Evolutionary conservation across 2,888 invertebrate genomes (phyloP).

Genomic region (Cephus pygmeus): DNA sequence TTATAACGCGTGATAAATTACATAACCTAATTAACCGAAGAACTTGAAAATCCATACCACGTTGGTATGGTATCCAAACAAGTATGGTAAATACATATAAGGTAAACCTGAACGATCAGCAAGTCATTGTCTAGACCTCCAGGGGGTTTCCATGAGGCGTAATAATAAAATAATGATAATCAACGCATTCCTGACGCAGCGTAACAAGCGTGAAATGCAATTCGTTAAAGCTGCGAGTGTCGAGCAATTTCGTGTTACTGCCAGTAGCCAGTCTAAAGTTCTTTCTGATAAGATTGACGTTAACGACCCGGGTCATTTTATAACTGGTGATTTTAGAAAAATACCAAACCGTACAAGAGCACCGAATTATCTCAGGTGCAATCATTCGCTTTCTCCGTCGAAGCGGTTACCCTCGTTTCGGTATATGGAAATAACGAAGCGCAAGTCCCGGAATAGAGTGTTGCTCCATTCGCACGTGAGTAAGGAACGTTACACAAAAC

Average conservation of each 20-base stretch:
- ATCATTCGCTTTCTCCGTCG: conserved; percentile 39
- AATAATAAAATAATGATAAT: neutral
- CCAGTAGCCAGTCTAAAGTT: neutral
- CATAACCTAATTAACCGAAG: neutral
- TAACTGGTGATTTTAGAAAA: neutral
- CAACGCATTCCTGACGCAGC: neutral
- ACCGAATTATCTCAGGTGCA: conserved; percentile 27
- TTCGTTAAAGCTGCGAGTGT: neutral
- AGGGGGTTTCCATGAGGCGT: neutral
- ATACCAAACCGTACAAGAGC: neutral
- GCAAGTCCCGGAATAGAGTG: neutral
- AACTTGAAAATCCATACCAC: neutral
- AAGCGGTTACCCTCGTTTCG: conserved; percentile 34
- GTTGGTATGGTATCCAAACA: neutral
- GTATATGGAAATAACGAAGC: conserved; percentile 22
- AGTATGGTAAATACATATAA: neutral
- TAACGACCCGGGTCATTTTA: neutral
- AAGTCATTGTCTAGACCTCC: neutral
- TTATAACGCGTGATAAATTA: neutral
- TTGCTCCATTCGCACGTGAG: neutral
- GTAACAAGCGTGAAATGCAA: neutral
- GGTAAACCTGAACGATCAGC: neutral
- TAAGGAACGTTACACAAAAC: neutral
- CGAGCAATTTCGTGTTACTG: neutral
- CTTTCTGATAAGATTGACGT: neutral